Evolutionary conservation across 2,888 invertebrate species (phyloP), one percentile per base, ranked within the genome.

Genomic region (Diadegma fenestrale): DNA sequence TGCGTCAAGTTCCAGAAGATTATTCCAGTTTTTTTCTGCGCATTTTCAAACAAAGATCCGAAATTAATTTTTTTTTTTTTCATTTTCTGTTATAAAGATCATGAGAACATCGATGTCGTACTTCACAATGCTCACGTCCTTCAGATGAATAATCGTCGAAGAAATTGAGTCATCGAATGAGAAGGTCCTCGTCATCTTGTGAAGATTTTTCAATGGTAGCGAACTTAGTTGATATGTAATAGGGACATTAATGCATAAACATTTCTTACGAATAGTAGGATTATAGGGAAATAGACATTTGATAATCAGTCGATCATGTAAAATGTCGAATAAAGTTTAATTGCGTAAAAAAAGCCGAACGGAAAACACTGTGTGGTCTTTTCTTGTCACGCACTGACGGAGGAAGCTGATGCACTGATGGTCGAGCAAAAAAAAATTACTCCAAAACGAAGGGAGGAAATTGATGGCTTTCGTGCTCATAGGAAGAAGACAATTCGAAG

Each of bases 81-180:
- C n/a, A n/a, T n/a, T 41, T 1, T 77, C 69, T 81, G 0, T 37
- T 26, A 81, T 41, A 8, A 87, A 91, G 91, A 88, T 91, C n/a
- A 76, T 89, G 37, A 87, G 88, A 45, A 88, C 90, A 0, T 90
- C 91, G 3, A 89, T 91, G 79, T 91, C 91, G 33, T 91, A 90
- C 80, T 89, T 89, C 75, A 91, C 90, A 43, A 19, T 89, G 87
- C 75, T 91, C 88, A 33, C 72, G 87, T 63, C 88, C 87, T 61
- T 90, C 82, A 86, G 69, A 81, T 84, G 80, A 84, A 72, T 54
- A 17, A 22, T 58, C 19, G 37, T 10, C 19, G 37, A 22, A 54
- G 54, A 33, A 3, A 10, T 5, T 12, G 19, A 8, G 14, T 26
- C 5, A 26, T 26, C 26, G 4, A 14, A n/a, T 8, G 10, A 64